Percentiles rank a stretch among this genome's conserved stretches.
Conservation (phyloP, 2,888 invertebrate species). For the Eumerus sabulonum region DNA sequence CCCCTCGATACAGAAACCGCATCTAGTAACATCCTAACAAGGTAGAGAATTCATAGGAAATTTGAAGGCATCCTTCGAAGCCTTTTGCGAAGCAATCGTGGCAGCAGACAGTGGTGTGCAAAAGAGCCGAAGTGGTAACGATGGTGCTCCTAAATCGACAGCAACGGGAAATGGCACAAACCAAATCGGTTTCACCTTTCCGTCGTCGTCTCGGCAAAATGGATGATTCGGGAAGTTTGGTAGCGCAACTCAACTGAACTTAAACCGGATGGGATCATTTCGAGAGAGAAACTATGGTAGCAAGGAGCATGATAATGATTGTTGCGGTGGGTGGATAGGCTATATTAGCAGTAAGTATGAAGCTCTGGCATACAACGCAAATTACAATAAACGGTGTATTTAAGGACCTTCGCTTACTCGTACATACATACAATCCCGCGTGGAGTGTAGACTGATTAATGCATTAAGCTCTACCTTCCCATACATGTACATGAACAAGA, state of each 20-base stretch:
- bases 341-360: constrained; percentile 36
- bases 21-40: not conserved
- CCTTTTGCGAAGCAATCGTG: constrained; percentile 17
- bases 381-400: constrained; percentile 63
- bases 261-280: not conserved
- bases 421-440: not conserved
- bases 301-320: constrained; percentile 41
- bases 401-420: constrained; percentile 24
- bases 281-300: constrained; percentile 16
- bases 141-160: constrained; percentile 23
- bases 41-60: constrained; percentile 23
- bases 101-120: too few relatives aligned
- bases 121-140: too few relatives aligned
- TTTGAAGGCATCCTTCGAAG: constrained; percentile 60
- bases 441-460: constrained; percentile 42
- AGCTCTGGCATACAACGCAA: constrained; percentile 50
- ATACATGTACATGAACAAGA: constrained; percentile 9
- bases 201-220: constrained; percentile 47
- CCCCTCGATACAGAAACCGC: constrained; percentile 3
- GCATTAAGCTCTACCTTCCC: constrained; percentile 26
- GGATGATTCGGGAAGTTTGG: constrained; percentile 45
- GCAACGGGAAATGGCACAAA: constrained; percentile 58
- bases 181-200: constrained; percentile 67
- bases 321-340: constrained; percentile 54
- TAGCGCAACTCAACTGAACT: constrained; percentile 13